phyloP scores from a whole-genome alignment of 2,797 vertebrate genomes.

The Calcarius lapponicus region DNA sequence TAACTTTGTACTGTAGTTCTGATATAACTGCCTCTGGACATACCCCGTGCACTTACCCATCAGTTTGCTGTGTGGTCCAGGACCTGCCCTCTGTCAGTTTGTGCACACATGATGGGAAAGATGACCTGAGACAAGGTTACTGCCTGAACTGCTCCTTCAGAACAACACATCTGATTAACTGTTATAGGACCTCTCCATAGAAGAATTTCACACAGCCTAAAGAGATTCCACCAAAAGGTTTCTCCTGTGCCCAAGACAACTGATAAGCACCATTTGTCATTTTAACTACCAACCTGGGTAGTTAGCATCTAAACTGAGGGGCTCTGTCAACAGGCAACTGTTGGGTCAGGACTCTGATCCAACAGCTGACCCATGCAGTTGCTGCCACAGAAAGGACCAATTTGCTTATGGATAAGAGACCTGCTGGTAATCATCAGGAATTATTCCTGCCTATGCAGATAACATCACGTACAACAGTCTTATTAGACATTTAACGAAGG shows the following conservation, averaged over 20 bases:
- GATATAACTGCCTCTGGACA: not conserved
- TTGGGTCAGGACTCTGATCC: not conserved
- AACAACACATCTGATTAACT: not conserved
- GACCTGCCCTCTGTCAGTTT: not conserved
- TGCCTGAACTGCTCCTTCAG: not conserved
- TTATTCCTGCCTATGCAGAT: not conserved
- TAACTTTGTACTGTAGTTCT: not conserved
- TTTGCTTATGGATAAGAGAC: not conserved
- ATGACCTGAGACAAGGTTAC: not conserved
- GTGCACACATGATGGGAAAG: not conserved
- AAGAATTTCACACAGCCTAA: not conserved
- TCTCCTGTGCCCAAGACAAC: not conserved
- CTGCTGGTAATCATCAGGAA: not conserved
- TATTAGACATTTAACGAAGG: not conserved
- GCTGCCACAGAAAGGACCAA: not conserved
- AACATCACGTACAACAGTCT: fast-evolving
- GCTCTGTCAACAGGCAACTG: not conserved
- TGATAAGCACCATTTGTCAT: not conserved
- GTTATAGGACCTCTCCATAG: not conserved
- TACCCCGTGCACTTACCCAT: not conserved
- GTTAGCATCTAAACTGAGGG: not conserved
- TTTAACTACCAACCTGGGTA: not conserved
- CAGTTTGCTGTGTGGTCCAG: not conserved
- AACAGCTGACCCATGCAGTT: not conserved
- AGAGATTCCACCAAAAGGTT: not conserved